Evolutionary conservation across 2,888 invertebrate genomes (phyloP).

Genomic region (Pollenia labialis): DNA sequence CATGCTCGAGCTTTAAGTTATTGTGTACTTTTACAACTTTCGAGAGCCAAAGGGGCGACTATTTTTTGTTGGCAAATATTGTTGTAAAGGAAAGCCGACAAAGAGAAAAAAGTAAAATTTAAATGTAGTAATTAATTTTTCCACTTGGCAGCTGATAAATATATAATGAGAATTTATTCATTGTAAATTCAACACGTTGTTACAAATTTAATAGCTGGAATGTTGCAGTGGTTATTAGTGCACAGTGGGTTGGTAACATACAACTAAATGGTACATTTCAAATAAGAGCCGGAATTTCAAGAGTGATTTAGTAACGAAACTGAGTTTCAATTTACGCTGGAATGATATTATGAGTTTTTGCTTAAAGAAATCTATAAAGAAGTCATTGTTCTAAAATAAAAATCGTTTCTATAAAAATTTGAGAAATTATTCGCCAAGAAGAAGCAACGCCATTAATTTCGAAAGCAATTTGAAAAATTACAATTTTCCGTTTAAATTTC

Average conservation of each 20-base stretch:
- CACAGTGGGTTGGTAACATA: neutral
- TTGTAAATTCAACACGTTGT: slow-evolving; percentile 25
- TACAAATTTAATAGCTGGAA: slow-evolving; percentile 10
- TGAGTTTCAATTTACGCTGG: too few species aligned
- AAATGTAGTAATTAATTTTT: slow-evolving; percentile 31
- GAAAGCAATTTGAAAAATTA: too few species aligned
- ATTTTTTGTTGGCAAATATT: neutral
- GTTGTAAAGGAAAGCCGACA: neutral
- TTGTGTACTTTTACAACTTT: neutral
- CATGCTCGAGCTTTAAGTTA: neutral
- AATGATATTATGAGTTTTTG: too few species aligned
- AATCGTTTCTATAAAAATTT: too few species aligned
- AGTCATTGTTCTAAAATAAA: too few species aligned
- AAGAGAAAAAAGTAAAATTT: neutral
- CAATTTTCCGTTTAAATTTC: too few species aligned
- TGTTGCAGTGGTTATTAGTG: neutral
- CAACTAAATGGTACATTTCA: too few species aligned
- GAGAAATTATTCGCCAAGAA: too few species aligned
- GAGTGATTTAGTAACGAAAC: too few species aligned
- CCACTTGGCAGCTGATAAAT: slow-evolving; percentile 28
- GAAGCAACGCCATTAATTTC: too few species aligned
- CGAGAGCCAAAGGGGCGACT: neutral
- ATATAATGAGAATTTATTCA: slow-evolving; percentile 10
- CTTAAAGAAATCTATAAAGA: too few species aligned
- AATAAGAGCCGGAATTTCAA: too few species aligned